Evolutionary conservation across 2,888 invertebrate species (phyloP).

Genomic region (Gymnoscelis rufifasciata): DNA sequence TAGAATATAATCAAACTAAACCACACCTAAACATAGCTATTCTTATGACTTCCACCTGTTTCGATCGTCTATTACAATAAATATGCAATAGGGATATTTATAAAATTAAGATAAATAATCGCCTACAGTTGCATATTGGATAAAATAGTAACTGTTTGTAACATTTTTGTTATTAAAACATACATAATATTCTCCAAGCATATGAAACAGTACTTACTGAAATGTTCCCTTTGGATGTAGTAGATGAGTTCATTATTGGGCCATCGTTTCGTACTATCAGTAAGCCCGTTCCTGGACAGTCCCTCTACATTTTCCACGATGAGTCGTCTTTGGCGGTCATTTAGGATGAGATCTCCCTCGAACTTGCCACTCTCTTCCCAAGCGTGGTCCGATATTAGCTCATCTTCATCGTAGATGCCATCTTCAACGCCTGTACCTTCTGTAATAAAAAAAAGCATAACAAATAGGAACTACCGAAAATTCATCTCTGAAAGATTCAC

Average conservation of each 20-base stretch:
- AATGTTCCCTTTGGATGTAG: slow-evolving; percentile 66
- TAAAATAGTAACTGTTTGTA: no score
- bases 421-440: slow-evolving; percentile 49
- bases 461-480: neutral
- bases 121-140: no score
- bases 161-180: no score
- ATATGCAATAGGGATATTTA: no score
- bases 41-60: no score
- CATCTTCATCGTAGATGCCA: slow-evolving; percentile 54
- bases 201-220: slow-evolving; percentile 61
- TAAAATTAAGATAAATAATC: no score
- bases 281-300: slow-evolving; percentile 65
- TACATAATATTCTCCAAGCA: no score
- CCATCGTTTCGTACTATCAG: slow-evolving; percentile 68
- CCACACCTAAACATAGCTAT: no score
- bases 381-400: slow-evolving; percentile 56
- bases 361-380: slow-evolving; percentile 76
- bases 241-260: slow-evolving; percentile 69
- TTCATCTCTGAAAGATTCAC: no score
- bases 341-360: slow-evolving; percentile 74
- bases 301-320: slow-evolving; percentile 68
- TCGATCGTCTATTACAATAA: no score
- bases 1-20: no score
- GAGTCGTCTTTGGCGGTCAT: slow-evolving; percentile 63
- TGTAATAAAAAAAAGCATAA: slow-evolving; percentile 23